Evolutionary conservation across 2,113 vertebrate species (phyloP), one percentile per base, ranked within the genome.

Genomic region (Aptenodytes forsteri): DNA sequence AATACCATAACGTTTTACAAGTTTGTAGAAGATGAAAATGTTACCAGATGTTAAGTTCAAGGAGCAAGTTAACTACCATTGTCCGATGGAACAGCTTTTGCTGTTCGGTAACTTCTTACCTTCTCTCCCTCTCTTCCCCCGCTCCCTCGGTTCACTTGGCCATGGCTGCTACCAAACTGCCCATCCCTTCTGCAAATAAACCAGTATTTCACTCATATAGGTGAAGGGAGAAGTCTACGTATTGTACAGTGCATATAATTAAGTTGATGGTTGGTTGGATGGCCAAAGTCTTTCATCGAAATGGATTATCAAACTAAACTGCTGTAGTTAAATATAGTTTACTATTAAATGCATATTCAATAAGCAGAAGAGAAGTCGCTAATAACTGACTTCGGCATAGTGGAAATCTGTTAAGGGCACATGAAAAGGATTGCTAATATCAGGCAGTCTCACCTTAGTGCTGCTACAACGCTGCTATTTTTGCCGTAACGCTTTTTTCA

Each of bases 21-120:
- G 97, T 97, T 97, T 97, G 95, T 95, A 95, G 96, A 97, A 98
- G 98, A 98, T 98, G 96, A 98, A 98, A 98, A 97, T 96, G 96
- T 92, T 98, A 91, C 97, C 97, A 99, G 98, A 98, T 98, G 98
- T 97, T 93, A 92, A 94, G 96, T 97, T 95, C 97, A 97, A 90
- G 96, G 70, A 97, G 90, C 67, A 70, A 90, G 81, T 91, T 96
- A 97, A 97, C 95, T 96, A 71, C 94, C 90, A 83, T 95, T 97
- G 96, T 97, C 95, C 96, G 89, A 92, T 86, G 80, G 80, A 73
- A 84, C 30, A 88, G 72, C 94, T 97, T 89, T 77, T 83, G 29
- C 46, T 90, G 54, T 89, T 90, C 58, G 36, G 23, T 67, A 18
- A 49, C 36, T 71, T 92, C 42, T 69, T 89, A 21, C 23, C 44